phyloP scores from a whole-genome alignment of 2,113 vertebrate species.

The Lophochroa leadbeateri region DNA sequence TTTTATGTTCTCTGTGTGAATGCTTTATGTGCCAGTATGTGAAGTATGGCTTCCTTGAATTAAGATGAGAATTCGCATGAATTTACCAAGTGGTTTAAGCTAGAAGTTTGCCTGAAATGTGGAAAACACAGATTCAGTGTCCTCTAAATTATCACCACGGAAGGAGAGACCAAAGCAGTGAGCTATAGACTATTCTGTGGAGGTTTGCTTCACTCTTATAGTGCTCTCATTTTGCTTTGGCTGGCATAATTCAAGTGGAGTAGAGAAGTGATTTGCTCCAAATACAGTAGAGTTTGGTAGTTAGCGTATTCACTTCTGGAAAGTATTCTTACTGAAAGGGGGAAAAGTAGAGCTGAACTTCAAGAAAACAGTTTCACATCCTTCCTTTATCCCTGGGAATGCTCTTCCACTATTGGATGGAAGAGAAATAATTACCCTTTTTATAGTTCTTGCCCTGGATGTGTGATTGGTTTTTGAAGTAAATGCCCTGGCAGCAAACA shows the following conservation, averaged over 20 bases:
- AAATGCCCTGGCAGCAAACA: slow-evolving; percentile 7
- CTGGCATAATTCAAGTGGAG: neutral
- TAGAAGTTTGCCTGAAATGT: neutral
- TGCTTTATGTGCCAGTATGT: neutral
- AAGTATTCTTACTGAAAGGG: neutral
- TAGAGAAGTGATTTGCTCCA: neutral
- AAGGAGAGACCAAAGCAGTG: neutral
- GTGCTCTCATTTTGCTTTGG: neutral
- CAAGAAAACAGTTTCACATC: neutral
- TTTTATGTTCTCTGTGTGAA: neutral
- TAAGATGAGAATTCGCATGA: neutral
- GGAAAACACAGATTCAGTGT: neutral
- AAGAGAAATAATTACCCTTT: neutral
- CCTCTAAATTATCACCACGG: neutral
- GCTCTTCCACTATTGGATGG: neutral
- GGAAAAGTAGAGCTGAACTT: neutral
- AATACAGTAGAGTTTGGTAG: neutral
- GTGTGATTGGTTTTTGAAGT: neutral
- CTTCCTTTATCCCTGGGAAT: neutral
- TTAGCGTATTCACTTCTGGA: neutral
- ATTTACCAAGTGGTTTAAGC: neutral
- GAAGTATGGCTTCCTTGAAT: neutral
- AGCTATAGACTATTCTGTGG: neutral
- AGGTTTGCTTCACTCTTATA: neutral
- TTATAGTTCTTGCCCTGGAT: neutral